A percentile compares a stretch with the other conserved stretches of the same genome.
Evolutionary conservation across 1,140 invertebrate genomes (phyloP).

Genomic region (Musca domestica): DNA sequence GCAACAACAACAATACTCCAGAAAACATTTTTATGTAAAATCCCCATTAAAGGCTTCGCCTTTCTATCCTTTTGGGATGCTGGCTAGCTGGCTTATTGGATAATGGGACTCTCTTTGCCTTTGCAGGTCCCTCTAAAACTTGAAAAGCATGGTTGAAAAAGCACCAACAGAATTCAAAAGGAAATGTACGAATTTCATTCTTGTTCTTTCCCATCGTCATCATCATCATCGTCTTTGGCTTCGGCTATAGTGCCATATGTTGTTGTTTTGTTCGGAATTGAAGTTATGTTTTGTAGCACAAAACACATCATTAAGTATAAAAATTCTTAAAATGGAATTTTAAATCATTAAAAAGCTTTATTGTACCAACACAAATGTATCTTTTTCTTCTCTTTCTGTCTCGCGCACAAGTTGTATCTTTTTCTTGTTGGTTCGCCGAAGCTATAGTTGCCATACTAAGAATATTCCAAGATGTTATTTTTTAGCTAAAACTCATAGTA

Average conservation of each 20-base stretch:
- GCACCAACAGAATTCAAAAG: not conserved
- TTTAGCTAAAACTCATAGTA: too few species aligned
- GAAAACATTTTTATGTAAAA: slow-evolving; percentile 2
- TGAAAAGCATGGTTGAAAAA: not conserved
- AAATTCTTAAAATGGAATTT: slow-evolving; percentile 56
- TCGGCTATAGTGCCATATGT: too few species aligned
- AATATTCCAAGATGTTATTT: too few species aligned
- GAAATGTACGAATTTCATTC: not conserved
- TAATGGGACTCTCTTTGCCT: not conserved
- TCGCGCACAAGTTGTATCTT: too few species aligned
- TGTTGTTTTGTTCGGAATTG: not conserved
- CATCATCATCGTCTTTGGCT: not conserved
- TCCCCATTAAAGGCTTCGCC: slow-evolving; percentile 3
- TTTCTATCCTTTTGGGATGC: too few species aligned
- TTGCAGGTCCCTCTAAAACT: too few species aligned
- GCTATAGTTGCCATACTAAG: too few species aligned
- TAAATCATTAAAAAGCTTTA: slow-evolving; percentile 53
- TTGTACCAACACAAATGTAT: slow-evolving; percentile 25
- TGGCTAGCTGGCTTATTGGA: not conserved
- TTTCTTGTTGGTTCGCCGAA: too few species aligned
- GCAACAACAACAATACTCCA: not conserved
- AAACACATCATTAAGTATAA: slow-evolving; percentile 56
- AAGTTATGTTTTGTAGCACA: slow-evolving; percentile 29
- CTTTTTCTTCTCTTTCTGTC: not conserved
- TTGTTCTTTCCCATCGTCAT: too few species aligned